Base-by-base conservation (phyloP, 2,797 vertebrate genomes). In the Vultur gryphus region DNA sequence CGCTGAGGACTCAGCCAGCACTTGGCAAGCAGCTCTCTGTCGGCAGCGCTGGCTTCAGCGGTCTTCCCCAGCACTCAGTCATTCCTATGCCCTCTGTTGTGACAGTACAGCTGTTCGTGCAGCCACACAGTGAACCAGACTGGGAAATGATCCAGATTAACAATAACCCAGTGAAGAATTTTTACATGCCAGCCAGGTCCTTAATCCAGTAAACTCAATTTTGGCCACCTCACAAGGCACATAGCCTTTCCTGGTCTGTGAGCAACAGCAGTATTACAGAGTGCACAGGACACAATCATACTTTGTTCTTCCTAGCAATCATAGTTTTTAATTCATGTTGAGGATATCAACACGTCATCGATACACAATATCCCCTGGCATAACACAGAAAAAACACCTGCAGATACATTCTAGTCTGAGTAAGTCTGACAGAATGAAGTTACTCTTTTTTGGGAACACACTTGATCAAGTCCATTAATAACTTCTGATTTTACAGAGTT, bases 311-410 rank as follows among this genome's bases (percentile, higher is more conserved):
- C 54, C 33, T 16, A 54, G 26, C n/a, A 80, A 31, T 1, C 0
- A 0, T 6, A 5, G 48, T 24, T 67, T 59, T 39, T 51, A 69
- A 37, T 17, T 41, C 10, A 5, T 0, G 2, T 8, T 23, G 46
- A 90, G 21, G 33, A 9, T 77, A 87, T 10, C 46, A 48, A 54
- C 7, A 28, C 5, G 2, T 48, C 55, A 64, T 54, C 79, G 41
- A 33, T 1, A 58, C 9, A 41, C 26, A 69, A 5, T 19, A 80
- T 58, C 28, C 64, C 51, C 43, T 10, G 10, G 19, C 41, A 13
- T 21, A 87, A 76, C 29, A 55, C 24, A 35, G 43, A 48, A 35
- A 59, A 67, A 16, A 66, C 23, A 84, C 33, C 62, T 37, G 55
- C 64, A 33, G 28, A 25, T 70, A 43, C 16, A 44, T 66, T 46